A percentile compares a stretch with the other conserved stretches of the same genome.
Conservation (phyloP, 1,140 invertebrate genomes). For the Tetramorium alpestre region DNA sequence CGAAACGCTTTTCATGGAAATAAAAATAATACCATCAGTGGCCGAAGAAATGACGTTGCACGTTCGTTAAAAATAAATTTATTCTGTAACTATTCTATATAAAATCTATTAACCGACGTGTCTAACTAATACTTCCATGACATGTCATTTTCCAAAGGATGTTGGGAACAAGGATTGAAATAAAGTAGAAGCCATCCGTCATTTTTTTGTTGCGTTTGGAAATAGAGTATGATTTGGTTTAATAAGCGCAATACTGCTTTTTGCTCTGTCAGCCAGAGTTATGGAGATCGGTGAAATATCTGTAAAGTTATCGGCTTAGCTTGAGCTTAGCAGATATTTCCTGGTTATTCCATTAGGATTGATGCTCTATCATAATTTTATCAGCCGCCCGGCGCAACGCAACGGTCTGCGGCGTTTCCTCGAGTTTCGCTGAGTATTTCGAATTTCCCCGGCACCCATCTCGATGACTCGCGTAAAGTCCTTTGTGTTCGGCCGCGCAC, state of each 20-base stretch:
- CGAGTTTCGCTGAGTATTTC: constrained; percentile 42
- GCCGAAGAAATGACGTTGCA: not conserved
- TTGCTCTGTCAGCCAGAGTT: not conserved
- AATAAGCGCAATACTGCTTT: not conserved
- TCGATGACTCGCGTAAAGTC: not conserved
- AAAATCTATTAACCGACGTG: not conserved
- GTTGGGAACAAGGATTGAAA: not conserved
- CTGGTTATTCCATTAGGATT: constrained; percentile 40
- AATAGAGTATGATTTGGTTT: not conserved
- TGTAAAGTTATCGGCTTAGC: not conserved
- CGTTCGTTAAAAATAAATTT: not conserved
- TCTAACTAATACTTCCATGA: not conserved
- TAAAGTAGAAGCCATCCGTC: not conserved
- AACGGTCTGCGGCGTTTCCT: constrained; percentile 15
- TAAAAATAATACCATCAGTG: not conserved
- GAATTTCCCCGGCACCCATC: constrained; percentile 26
- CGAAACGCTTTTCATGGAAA: not conserved
- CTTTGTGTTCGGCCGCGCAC: not conserved
- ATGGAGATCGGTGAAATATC: not conserved
- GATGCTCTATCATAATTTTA: constrained; percentile 44
- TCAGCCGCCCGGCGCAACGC: constrained; percentile 2
- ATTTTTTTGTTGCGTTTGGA: not conserved
- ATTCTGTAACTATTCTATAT: not conserved
- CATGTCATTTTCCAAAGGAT: not conserved
- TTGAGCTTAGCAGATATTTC: not conserved